These are phyloP conservation scores for Sebastes aleutianus DNA, from an alignment of 2,797 vertebrate species.

Conservation along the genomic window DNA sequence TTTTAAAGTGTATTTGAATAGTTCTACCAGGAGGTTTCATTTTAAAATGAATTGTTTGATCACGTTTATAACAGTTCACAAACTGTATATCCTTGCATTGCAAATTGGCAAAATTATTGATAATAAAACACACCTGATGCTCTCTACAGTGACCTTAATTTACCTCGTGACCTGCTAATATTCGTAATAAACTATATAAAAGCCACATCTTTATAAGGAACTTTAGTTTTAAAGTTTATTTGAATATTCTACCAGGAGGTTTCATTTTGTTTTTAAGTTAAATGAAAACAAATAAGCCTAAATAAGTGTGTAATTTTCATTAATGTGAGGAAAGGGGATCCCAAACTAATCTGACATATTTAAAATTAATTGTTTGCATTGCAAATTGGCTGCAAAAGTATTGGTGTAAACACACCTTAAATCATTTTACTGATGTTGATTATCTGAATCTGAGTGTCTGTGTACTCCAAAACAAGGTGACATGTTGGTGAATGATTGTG, in stretches of 20 bases:
- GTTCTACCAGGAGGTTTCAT: background rate
- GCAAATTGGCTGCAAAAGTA: background rate
- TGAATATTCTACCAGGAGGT: background rate
- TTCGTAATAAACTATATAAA: background rate
- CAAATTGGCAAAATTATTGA: background rate
- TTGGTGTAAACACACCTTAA: background rate
- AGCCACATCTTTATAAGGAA: background rate
- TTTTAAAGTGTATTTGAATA: background rate
- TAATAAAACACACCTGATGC: background rate
- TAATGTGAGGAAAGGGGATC: background rate
- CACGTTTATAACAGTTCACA: background rate
- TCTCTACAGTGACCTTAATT: background rate
- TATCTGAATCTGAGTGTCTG: background rate
- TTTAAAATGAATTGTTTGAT: background rate
- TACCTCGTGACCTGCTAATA: background rate
- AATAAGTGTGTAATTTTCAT: background rate
- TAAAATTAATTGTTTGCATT: background rate
- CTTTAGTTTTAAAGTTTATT: background rate
- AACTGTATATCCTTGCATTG: background rate
- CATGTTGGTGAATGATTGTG: background rate
- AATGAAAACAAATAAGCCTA: background rate
- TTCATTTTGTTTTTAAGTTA: background rate
- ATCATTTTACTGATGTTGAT: background rate
- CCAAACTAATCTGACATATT: background rate
- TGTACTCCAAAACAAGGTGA: background rate